Base-by-base conservation (phyloP, 2,888 invertebrate species). In the Spisula subtruncata region DNA sequence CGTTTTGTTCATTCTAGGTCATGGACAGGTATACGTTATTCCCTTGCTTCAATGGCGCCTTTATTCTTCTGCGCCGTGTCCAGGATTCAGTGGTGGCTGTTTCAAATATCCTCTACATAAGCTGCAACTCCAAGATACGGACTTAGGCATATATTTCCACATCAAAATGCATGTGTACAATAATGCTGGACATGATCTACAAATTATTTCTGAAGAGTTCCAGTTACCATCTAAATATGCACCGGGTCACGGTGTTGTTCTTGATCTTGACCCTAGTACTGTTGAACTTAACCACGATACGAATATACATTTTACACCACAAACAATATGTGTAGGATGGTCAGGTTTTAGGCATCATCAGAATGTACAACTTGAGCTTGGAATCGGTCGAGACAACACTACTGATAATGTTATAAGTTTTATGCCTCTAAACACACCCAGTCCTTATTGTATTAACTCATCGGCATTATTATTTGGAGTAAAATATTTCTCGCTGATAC, bases 161-260 rank as follows among this genome's bases (percentile, higher is more conserved):
- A 41, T 91, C 20, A 79, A 85, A n/a, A 51, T 93, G 14, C 85
- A 92, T 84, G 85, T 90, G 12, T 93, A 90, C 48, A 93, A 94
- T 83, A 88, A 87, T 54, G 93, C 92, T 20, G 93, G 93, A 1
- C 93, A 92, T 87, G 87, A 82, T 35, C 88, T 90, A 10, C 81
- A 71, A 14, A 85, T 91, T 6, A 75, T 48, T 25, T 89, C 90
- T 12, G 48, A 85, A 16, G 14, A 81, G 16, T 90, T 93, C 48
- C 46, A 56, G 1, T 46, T 93, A 71, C 91, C 93, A 1, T 93
- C 93, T 0, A 71, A 66, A 1, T 86, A 90, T 83, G 89, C 89
- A 18, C 92, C 93, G 2, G 88, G 87, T 10, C 81, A 84, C 41
- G 92, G 89, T 12, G 54, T 88, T 5, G 89, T 93, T 8, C 46